Conservation (phyloP, 2,888 invertebrate genomes). For the Pimpla rufipes region DNA sequence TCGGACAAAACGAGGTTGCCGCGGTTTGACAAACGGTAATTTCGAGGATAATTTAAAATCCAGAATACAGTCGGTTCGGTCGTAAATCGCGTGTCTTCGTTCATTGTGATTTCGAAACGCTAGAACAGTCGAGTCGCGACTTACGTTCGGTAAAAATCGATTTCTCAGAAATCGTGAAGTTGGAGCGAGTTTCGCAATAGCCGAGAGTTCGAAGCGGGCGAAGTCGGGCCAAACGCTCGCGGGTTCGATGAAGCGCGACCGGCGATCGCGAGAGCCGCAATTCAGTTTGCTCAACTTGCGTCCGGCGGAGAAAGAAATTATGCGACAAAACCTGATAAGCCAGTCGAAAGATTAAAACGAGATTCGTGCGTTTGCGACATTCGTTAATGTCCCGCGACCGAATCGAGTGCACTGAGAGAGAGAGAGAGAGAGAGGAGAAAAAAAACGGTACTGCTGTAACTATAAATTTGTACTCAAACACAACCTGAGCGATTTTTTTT, state of each 20-base stretch:
- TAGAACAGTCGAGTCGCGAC: no score
- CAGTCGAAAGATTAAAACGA: slow-evolving; percentile 45
- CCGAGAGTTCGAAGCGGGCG: neutral
- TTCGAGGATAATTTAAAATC: neutral
- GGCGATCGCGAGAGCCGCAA: neutral
- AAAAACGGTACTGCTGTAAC: no score
- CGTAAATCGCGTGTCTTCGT: no score
- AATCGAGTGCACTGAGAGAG: no score
- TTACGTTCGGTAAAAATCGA: no score
- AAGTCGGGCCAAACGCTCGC: neutral
- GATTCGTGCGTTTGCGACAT: neutral
- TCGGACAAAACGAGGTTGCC: neutral
- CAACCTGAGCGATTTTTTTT: no score
- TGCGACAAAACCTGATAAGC: slow-evolving; percentile 33
- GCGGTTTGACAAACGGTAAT: neutral
- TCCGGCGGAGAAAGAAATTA: slow-evolving; percentile 34
- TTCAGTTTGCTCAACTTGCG: slow-evolving; percentile 24
- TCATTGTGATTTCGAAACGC: no score
- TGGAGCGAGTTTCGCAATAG: neutral
- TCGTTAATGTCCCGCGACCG: neutral
- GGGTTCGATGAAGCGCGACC: slow-evolving; percentile 32
- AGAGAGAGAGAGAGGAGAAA: no score
- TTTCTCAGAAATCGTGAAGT: neutral
- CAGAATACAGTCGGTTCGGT: neutral
- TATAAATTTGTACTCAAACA: no score